Evolutionary conservation across 37 sponge, comb jelly and placozoan genomes (phyloP), one percentile per base, ranked within the genome.

Genomic region (Chondrilla cf. caribensis): DNA sequence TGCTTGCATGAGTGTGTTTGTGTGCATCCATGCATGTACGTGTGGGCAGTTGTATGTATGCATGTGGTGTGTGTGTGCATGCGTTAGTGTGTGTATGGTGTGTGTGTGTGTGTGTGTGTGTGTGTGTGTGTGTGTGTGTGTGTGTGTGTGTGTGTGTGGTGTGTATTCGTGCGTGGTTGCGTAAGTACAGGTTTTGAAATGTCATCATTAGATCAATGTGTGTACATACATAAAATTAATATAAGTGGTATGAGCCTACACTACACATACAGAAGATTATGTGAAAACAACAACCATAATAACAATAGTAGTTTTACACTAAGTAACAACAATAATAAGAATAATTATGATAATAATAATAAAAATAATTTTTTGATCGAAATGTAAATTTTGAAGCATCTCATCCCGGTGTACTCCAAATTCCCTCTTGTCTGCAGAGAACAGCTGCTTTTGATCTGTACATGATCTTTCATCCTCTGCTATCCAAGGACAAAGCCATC

Each of bases 401-500:
- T 19, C 28, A 47, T 38, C 54, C 42, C 17, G 17, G 58, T 21
- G 11, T 7, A 79, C 24, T 81, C 79, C 31, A 21, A 54, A 28
- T n/a, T 38, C 47, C 40, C 57, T 38, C 9, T 84, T 15, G 3
- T 39, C 26, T 79, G 17, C 78, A 93, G 94, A 86, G 87, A 76
- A 90, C 96, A 14, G 54, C 81, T 25, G 83, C 70, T 15, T 95
- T 95, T 82, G 96, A 95, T 47, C 79, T 95, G 75, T 95, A 95
- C 81, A 78, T 79, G 6, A 67, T 93, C n/a, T 92, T 95, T 60
- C 86, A 89, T 29, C 96, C 96, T 39, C 86, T 95, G 11, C 88
- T 95, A 15, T 60, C 84, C 58, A 95, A 95, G 77, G 32, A 82
- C 17, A 91, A 91, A 24, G 96, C 91, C 8, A 95, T 95, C 38